Evolutionary conservation across 2,797 vertebrate genomes (phyloP), one percentile per base, ranked within the genome.

Genomic region (Philypnodon macrostomus): DNA sequence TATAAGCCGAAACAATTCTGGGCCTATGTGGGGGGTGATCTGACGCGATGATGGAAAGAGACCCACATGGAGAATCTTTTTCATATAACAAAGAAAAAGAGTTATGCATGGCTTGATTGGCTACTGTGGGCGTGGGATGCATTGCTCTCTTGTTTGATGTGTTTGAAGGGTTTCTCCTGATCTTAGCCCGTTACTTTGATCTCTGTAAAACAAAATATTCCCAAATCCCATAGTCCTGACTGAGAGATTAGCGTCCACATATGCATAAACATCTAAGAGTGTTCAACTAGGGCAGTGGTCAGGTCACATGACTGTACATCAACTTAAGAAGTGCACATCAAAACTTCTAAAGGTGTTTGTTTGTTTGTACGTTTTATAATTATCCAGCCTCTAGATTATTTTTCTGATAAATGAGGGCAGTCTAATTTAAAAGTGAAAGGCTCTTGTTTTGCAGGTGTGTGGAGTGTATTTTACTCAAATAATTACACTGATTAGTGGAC

Each of bases 231-330:
- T 58, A 86, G 85, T 87, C 82, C 82, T 88, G 73, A 59, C 58
- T 70, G 73, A 76, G 78, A 85, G 83, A 82, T 86, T 81, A 84
- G 62, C 62, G 75, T 80, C 85, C 83, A 66, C 56, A 86, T 85
- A 86, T 86, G 77, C 86, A 88, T 84, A 86, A 88, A 85, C 82
- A 86, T 87, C 83, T 85, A 83, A 88, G 82, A 71, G 76, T 68
- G 67, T 74, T 85, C 77, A 88, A 83, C 75, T 87, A 87, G 86
- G 86, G 63, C 86, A 83, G 45, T 70, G 85, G 82, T 81, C 84
- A 88, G 81, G 81, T 87, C 86, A 88, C 83, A 85, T 87, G 86
- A 85, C 82, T 80, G 50, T 46, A n/a, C n/a, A 67, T 78, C 56
- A 75, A 78, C 74, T 69, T 64, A 68, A 76, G 62, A 50, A 76